Evolutionary conservation across 2,888 invertebrate genomes (phyloP), one percentile per base, ranked within the genome.

Genomic region (Hesperia comma): DNA sequence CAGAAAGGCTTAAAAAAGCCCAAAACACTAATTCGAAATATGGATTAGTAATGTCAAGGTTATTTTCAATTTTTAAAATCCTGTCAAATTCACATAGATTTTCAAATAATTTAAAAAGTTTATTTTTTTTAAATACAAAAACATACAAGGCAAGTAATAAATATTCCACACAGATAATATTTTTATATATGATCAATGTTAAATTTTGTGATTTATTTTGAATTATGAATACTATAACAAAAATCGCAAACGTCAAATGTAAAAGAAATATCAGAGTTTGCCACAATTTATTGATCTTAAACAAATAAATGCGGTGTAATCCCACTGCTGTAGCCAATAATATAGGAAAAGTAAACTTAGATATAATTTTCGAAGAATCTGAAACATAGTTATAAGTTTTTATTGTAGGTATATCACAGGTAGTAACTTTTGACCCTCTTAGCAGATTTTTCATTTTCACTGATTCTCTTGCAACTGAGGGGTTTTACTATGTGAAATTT

Each of bases 31-130:
- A 72, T 33, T 71, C 72, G 3, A 63, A 63, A 1, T 69, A 68
- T 0, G 81, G 75, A 58, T 73, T 72, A 0, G 78, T 77, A 8
- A 78, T 63, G 0, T 69, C 33, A 6, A 79, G 70, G 40, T 85
- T 75, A 54, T 80, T 75, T 43, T 71, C 71, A 21, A 89, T 81
- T 21, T 86, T 84, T 12, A 89, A 69, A 2, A 69, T 71, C n/a
- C 78, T 73, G 68, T 89, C 88, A 40, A 87, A 85, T 1, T 68
- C 71, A 32, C 74, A 74, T 0, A 89, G 63, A 51, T 83, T 79
- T 26, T 74, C 68, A 15, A 87, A 80, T 2, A 85, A 78, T 0
- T 73, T 77, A 6, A 66, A 60, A 2, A 85, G 66, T n/a, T 77
- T 78, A 4, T 70, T 76, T 55, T 79, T 82, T 8, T 77, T 76